A percentile compares a stretch with the other conserved stretches of the same genome.
Conservation (phyloP, 2,888 invertebrate species). For the Molanna angustata region DNA sequence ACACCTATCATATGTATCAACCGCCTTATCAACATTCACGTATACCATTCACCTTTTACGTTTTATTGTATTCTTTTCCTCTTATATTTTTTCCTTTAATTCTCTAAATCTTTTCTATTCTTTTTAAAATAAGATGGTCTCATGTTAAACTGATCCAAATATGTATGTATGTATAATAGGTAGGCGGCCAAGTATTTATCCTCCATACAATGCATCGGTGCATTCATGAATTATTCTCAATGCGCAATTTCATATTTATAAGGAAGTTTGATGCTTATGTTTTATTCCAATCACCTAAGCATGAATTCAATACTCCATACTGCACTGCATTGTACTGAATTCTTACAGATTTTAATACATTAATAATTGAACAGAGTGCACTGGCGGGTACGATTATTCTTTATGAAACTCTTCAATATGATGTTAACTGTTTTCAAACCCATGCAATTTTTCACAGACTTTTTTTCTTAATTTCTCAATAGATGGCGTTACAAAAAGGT, state of each 20-base stretch:
- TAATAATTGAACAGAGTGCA: neutral
- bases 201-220: conserved; percentile 22
- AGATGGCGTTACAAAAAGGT: too few relatives aligned
- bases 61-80: neutral
- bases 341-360: neutral
- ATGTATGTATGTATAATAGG: too few relatives aligned
- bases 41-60: too few relatives aligned
- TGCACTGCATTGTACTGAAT: too few relatives aligned
- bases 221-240: conserved; percentile 26
- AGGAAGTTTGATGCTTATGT: conserved; percentile 11
- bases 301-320: neutral
- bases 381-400: too few relatives aligned
- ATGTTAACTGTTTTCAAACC: too few relatives aligned
- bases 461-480: too few relatives aligned
- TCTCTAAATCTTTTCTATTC: too few relatives aligned
- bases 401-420: too few relatives aligned
- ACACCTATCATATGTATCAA: too few relatives aligned
- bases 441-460: too few relatives aligned
- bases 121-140: neutral
- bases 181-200: conserved; percentile 26
- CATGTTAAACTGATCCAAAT: neutral
- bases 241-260: conserved; percentile 13
- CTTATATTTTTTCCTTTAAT: neutral
- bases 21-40: too few relatives aligned
- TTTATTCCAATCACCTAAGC: conserved; percentile 5